Percentiles rank a stretch among this genome's conserved stretches.
Conservation (phyloP, 2,113 vertebrate species). For the Melanerpes aurifrons region DNA sequence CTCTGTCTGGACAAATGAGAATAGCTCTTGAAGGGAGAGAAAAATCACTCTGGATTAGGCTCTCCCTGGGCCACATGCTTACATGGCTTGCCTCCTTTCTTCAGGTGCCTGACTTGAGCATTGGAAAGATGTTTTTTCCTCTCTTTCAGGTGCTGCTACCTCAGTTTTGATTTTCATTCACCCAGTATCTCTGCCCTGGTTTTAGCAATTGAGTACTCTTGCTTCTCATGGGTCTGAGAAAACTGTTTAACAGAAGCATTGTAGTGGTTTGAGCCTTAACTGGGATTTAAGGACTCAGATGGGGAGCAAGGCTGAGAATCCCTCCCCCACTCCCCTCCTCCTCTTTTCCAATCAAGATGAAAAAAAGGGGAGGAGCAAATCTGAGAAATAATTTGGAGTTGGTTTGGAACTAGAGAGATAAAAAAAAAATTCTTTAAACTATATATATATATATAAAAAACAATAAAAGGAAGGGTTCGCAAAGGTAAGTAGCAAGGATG, state of each 20-base stretch:
- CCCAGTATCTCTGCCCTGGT: background rate
- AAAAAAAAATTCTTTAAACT: too few relatives aligned
- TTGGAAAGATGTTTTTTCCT: background rate
- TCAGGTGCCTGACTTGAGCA: rapidly evolving
- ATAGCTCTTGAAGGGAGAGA: background rate
- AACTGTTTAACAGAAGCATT: background rate
- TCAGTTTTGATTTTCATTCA: background rate
- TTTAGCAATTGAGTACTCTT: background rate
- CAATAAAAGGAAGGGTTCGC: too few relatives aligned
- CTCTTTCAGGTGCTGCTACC: background rate
- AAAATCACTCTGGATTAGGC: background rate
- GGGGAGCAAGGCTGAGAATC: too few relatives aligned
- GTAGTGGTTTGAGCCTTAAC: too few relatives aligned
- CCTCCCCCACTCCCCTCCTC: too few relatives aligned
- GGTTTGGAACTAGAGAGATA: too few relatives aligned
- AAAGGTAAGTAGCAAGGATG: too few relatives aligned
- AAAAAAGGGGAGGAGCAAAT: too few relatives aligned
- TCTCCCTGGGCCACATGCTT: rapidly evolving
- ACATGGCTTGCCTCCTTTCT: background rate
- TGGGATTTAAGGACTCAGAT: too few relatives aligned
- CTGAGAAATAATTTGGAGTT: too few relatives aligned
- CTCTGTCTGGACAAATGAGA: background rate
- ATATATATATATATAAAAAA: too few relatives aligned
- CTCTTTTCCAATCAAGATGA: too few relatives aligned
- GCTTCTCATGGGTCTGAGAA: background rate